Evolutionary conservation across 30 jellyfish, hydroid and myxozoan species (phyloP).

Genomic region (Euphysa ruthae): DNA sequence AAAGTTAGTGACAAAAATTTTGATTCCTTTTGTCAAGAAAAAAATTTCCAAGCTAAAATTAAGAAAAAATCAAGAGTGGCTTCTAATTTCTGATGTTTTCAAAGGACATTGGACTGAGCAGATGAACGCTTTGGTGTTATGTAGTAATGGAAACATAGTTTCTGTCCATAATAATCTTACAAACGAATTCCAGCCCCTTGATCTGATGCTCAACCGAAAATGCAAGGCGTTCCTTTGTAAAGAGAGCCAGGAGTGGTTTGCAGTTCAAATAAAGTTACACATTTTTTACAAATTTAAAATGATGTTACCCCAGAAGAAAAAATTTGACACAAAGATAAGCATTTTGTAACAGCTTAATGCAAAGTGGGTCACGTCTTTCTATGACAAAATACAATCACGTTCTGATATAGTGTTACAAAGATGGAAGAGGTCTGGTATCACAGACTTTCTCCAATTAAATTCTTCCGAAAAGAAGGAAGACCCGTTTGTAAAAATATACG

Average conservation of each 20-base stretch:
- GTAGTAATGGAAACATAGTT: too few species aligned
- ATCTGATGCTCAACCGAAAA: neutral
- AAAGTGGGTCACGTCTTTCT: neutral
- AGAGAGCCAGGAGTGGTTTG: conserved; percentile 15
- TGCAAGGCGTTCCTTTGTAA: conserved; percentile 29
- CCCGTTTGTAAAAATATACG: too few species aligned
- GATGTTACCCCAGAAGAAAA: neutral
- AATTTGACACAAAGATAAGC: too few species aligned
- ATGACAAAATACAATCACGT: too few species aligned
- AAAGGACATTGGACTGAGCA: conserved; percentile 33
- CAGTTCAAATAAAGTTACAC: conserved; percentile 22
- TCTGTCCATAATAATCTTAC: too few species aligned
- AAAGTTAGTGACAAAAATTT: too few species aligned
- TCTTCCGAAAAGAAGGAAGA: too few species aligned
- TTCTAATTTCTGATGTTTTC: conserved; percentile 13
- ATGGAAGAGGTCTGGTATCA: too few species aligned
- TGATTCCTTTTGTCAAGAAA: too few species aligned
- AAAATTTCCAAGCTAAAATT: conserved; percentile 17
- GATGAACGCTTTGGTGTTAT: too few species aligned
- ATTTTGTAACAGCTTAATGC: neutral
- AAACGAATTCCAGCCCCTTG: conserved; percentile 4
- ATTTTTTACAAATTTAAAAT: conserved; percentile 3
- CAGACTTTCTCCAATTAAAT: too few species aligned
- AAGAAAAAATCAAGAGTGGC: conserved; percentile 28
- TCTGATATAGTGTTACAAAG: too few species aligned